A percentile compares a stretch with the other conserved stretches of the same genome.
These are phyloP conservation scores for Aspidiotus destructor DNA, from an alignment of 2,888 invertebrate species.

Conservation along the genomic window DNA sequence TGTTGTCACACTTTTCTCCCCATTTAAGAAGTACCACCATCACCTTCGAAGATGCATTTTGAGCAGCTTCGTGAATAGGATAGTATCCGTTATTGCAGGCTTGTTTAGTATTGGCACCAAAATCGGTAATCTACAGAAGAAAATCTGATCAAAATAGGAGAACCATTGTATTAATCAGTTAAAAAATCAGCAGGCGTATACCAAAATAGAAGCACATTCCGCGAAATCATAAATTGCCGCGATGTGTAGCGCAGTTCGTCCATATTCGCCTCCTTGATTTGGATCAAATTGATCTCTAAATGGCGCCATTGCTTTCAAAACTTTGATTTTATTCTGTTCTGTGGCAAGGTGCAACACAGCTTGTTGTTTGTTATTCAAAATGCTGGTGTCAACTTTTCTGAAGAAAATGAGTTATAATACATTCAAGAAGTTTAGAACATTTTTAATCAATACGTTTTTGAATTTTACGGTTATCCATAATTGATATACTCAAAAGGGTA, in stretches of 20 bases:
- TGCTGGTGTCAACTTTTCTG: constrained; percentile 58
- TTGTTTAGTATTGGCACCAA: constrained; percentile 64
- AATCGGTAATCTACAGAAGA: constrained; percentile 59
- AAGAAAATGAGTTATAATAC: constrained; percentile 36
- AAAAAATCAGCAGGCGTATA: constrained; percentile 41
- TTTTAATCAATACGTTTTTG: no score
- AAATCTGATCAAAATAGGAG: background rate
- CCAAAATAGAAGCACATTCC: constrained; percentile 69
- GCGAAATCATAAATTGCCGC: constrained; percentile 77
- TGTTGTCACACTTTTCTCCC: constrained; percentile 70
- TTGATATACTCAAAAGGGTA: no score
- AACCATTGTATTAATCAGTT: no score
- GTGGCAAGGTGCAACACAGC: constrained; percentile 71
- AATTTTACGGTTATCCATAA: background rate
- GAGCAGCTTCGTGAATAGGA: constrained; percentile 83
- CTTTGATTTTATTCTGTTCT: constrained; percentile 62
- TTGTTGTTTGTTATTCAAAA: constrained; percentile 66
- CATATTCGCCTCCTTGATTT: constrained; percentile 67
- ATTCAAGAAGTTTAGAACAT: no score
- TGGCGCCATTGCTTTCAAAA: constrained; percentile 58
- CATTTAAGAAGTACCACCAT: constrained; percentile 73
- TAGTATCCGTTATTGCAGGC: constrained; percentile 83
- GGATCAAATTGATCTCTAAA: constrained; percentile 61
- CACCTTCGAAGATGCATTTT: constrained; percentile 75
- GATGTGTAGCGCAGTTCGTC: constrained; percentile 69